A percentile compares a stretch with the other conserved stretches of the same genome.
These are phyloP conservation scores for Laticauda colubrina DNA, from an alignment of 2,113 vertebrate genomes.

Conservation along the genomic window DNA sequence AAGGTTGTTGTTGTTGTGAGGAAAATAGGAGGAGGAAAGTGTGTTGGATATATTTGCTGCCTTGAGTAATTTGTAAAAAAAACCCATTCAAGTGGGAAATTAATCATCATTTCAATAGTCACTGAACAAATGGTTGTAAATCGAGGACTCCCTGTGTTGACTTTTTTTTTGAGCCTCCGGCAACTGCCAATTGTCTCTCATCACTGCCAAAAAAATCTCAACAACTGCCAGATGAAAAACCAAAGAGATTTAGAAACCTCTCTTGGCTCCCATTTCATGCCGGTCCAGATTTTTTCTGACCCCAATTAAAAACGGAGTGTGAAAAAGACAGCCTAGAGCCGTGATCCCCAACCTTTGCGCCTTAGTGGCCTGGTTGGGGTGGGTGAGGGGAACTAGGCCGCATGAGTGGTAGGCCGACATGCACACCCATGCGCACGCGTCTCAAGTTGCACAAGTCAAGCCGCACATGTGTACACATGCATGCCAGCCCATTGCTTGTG, in stretches of 20 bases:
- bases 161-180: background rate
- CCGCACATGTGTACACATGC: background rate
- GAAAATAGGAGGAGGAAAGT: no score
- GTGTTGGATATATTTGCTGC: no score
- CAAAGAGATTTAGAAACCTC: background rate
- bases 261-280: background rate
- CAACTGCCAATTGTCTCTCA: background rate
- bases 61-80: no score
- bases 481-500: rapidly evolving
- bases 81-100: no score
- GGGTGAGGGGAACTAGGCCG: background rate
- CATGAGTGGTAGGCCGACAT: background rate
- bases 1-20: no score
- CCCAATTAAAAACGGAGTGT: background rate
- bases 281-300: background rate
- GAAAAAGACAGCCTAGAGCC: background rate
- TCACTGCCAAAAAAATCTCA: background rate
- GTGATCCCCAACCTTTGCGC: background rate
- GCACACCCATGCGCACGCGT: no score
- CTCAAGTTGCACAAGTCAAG: background rate
- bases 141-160: background rate
- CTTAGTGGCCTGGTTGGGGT: background rate
- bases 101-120: no score
- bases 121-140: no score
- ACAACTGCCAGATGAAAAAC: background rate